Conservation (phyloP, 2,113 vertebrate genomes). For the Motacilla tschutschensis region DNA sequence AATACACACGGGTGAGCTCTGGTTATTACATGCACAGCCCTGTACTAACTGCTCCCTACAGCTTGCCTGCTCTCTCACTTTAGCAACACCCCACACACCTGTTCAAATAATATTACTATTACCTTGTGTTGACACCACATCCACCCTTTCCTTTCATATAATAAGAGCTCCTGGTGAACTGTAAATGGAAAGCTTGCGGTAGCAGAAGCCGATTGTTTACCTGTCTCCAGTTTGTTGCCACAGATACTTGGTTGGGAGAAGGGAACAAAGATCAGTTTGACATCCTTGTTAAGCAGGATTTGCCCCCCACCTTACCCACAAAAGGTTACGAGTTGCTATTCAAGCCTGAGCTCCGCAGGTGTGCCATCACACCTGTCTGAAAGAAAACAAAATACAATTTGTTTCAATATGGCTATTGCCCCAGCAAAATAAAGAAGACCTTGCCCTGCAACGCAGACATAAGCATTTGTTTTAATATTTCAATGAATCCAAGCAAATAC, state of each 20-base stretch:
- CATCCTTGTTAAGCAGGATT: slow-evolving; percentile 80
- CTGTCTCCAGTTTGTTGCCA: slow-evolving; percentile 50
- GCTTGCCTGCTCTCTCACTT: slow-evolving; percentile 48
- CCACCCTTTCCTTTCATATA: slow-evolving; percentile 71
- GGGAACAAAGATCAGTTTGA: slow-evolving; percentile 61
- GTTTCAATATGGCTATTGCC: slow-evolving; percentile 49
- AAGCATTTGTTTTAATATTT: slow-evolving; percentile 53
- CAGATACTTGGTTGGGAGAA: slow-evolving; percentile 56
- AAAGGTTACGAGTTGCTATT: slow-evolving; percentile 44
- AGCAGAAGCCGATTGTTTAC: slow-evolving; percentile 52
- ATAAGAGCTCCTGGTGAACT: slow-evolving; percentile 71
- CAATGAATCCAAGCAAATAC: slow-evolving; percentile 48
- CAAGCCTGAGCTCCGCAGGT: slow-evolving; percentile 59
- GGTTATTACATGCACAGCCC: slow-evolving; percentile 49
- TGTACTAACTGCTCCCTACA: slow-evolving; percentile 61
- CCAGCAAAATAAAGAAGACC: slow-evolving; percentile 48
- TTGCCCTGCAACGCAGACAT: slow-evolving; percentile 37
- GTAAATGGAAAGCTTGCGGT: slow-evolving; percentile 66
- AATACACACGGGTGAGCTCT: not conserved
- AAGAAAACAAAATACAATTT: slow-evolving; percentile 66
- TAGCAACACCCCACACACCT: slow-evolving; percentile 81
- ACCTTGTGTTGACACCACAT: slow-evolving; percentile 64
- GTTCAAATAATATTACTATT: slow-evolving; percentile 77
- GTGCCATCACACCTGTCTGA: slow-evolving; percentile 73
- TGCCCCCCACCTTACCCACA: slow-evolving; percentile 54